phyloP scores from a whole-genome alignment of 1,140 invertebrate genomes.

The Scaptomyza pallida region DNA sequence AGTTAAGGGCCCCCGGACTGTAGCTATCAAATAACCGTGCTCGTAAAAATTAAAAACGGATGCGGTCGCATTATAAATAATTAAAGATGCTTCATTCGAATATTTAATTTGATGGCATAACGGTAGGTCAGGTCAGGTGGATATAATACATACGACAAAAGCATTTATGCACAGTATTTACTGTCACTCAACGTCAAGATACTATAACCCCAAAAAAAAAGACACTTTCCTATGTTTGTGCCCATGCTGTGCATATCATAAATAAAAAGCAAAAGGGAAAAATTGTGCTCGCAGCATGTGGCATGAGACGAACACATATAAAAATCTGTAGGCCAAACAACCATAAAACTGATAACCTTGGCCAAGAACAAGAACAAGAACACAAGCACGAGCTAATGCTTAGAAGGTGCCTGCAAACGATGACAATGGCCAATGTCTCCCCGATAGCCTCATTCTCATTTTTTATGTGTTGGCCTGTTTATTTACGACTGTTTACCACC shows the following conservation, averaged over 20 bases:
- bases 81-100: constrained; percentile 64
- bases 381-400: constrained; percentile 2
- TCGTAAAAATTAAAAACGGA: constrained; percentile 62
- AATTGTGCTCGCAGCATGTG: constrained; percentile 55
- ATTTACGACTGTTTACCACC: constrained; percentile 78
- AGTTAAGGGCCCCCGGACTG: constrained; percentile 20
- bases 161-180: not conserved
- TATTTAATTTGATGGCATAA: constrained; percentile 60
- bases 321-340: constrained; percentile 68
- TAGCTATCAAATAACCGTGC: constrained; percentile 35
- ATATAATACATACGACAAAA: constrained; percentile 1
- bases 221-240: constrained; percentile 39
- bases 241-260: constrained; percentile 47
- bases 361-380: constrained; percentile 36
- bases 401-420: constrained; percentile 17
- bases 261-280: constrained; percentile 43
- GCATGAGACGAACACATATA: constrained; percentile 39
- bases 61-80: constrained; percentile 62
- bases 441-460: constrained; percentile 7
- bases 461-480: constrained; percentile 68
- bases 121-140: constrained; percentile 11
- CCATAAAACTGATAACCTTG: constrained; percentile 81
- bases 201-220: not conserved
- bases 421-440: constrained; percentile 57
- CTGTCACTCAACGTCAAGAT: not conserved